phyloP scores from a whole-genome alignment of 2,888 invertebrate species.

The Tenthredo amoena region DNA sequence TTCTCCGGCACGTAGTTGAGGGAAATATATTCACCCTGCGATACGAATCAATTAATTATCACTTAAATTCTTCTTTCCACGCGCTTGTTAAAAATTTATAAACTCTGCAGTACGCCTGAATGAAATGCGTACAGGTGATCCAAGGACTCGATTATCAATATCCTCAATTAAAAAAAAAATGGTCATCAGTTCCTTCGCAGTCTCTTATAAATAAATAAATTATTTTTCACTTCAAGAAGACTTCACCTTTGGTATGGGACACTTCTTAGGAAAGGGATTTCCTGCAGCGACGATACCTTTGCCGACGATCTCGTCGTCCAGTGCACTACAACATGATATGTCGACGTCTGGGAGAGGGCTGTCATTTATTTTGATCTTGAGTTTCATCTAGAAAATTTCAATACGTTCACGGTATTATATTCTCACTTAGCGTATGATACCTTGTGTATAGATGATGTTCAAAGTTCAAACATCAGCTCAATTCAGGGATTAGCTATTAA shows the following conservation, averaged over 20 bases:
- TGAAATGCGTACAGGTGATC: not conserved
- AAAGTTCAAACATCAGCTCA: not conserved
- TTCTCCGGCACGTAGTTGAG: slow-evolving; percentile 43
- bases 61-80: not conserved
- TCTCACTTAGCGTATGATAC: not conserved
- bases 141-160: not conserved
- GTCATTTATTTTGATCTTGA: not conserved
- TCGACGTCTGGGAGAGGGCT: slow-evolving; percentile 29
- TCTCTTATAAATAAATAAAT: not conserved
- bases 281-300: slow-evolving; percentile 54
- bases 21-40: slow-evolving; percentile 55
- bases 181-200: not conserved
- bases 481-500: not conserved
- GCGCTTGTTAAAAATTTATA: not conserved
- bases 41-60: not conserved
- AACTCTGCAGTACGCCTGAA: not conserved
- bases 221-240: not conserved
- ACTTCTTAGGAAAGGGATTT: slow-evolving; percentile 55
- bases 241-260: slow-evolving; percentile 57
- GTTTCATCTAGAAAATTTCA: slow-evolving; percentile 51
- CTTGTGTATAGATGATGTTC: not conserved
- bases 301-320: slow-evolving; percentile 53
- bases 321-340: slow-evolving; percentile 49
- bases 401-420: slow-evolving; percentile 4
- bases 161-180: not conserved